Conservation (phyloP, 2,113 vertebrate genomes). For the Prionailurus viverrinus region DNA sequence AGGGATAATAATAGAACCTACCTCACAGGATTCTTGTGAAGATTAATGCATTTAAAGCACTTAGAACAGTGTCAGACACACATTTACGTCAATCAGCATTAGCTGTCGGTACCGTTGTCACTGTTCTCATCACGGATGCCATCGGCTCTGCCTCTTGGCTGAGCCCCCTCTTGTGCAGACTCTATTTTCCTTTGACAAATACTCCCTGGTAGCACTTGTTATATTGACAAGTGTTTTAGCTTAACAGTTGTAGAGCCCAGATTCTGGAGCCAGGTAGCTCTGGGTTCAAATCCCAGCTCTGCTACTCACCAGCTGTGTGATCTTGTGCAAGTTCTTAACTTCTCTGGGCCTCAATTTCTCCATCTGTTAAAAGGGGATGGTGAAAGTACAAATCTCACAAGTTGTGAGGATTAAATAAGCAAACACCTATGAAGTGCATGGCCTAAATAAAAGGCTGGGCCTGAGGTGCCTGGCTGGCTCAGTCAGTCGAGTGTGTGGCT, state of each 20-base stretch:
- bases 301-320: neutral
- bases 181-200: neutral
- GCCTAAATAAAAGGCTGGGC: accelerated
- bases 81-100: accelerated
- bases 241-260: neutral
- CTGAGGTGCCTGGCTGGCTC: neutral
- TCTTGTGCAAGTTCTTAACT: neutral
- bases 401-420: neutral
- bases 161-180: accelerated
- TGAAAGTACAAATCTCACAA: neutral
- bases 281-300: neutral
- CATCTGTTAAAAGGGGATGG: neutral
- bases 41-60: accelerated
- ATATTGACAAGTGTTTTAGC: neutral
- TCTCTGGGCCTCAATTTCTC: neutral
- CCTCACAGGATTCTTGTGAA: neutral
- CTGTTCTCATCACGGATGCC: neutral
- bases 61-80: accelerated
- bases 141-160: neutral
- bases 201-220: neutral
- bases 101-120: accelerated
- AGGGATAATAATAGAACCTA: neutral
- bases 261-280: neutral
- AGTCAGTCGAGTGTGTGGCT: neutral
- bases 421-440: accelerated